Conservation (phyloP, 2,888 invertebrate genomes). For the Chrysomela aeneicollis region DNA sequence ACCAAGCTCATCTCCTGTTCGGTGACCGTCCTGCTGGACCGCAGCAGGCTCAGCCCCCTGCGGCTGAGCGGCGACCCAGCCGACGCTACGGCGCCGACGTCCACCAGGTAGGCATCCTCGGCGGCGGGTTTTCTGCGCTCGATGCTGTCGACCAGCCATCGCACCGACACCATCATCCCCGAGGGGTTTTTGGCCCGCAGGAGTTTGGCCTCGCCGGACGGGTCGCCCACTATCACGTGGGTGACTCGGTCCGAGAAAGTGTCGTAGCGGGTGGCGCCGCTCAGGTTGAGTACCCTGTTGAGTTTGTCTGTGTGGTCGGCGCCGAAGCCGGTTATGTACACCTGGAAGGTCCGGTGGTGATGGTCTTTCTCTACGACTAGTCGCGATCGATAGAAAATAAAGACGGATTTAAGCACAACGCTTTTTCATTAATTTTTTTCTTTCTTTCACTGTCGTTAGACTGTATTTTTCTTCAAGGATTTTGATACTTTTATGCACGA, state of each 20-base stretch:
- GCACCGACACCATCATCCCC: constrained; percentile 68
- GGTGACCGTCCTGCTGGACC: constrained; percentile 45
- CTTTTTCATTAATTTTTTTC: too few species aligned
- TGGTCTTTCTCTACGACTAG: too few species aligned
- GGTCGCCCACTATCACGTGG: constrained; percentile 79
- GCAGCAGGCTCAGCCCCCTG: constrained; percentile 59
- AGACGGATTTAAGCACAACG: too few species aligned
- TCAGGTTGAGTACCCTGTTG: constrained; percentile 73
- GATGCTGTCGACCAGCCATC: constrained; percentile 82
- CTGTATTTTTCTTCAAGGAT: too few species aligned
- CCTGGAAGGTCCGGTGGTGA: constrained; percentile 58
- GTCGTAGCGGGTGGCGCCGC: constrained; percentile 85
- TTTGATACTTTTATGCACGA: too few species aligned
- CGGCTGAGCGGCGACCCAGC: constrained; percentile 68
- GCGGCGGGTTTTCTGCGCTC: constrained; percentile 67
- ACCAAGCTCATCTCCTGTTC: constrained; percentile 39
- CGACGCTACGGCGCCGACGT: constrained; percentile 31
- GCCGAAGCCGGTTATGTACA: constrained; percentile 75
- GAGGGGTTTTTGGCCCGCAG: constrained; percentile 45
- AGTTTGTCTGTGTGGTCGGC: constrained; percentile 71
- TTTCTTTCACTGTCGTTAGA: too few species aligned
- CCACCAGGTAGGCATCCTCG: constrained; percentile 62
- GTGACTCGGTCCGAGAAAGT: constrained; percentile 79
- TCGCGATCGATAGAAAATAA: too few species aligned
- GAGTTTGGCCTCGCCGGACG: constrained; percentile 62